Percentiles rank a stretch among this genome's conserved stretches.
phyloP scores from a whole-genome alignment of 2,888 invertebrate genomes.

The Dysmachus trigonus region DNA sequence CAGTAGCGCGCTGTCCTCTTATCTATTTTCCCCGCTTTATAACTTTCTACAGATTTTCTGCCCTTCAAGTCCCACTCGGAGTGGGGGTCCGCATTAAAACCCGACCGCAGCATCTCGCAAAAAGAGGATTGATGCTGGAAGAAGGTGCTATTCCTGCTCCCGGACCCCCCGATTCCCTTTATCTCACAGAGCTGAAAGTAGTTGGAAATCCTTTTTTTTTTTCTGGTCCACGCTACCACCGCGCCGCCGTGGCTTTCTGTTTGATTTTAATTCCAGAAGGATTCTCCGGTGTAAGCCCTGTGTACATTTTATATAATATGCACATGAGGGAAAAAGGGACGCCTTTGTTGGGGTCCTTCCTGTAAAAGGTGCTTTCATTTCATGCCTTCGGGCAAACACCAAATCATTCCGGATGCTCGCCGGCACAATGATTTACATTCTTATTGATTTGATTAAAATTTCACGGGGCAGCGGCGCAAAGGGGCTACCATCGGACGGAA shows the following conservation, averaged over 20 bases:
- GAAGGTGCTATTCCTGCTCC: neutral
- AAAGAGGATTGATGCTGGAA: neutral
- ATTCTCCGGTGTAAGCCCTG: neutral
- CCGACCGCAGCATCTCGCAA: neutral
- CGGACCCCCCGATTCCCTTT: neutral
- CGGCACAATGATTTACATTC: neutral
- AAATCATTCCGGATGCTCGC: neutral
- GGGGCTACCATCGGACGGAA: neutral
- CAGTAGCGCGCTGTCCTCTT: neutral
- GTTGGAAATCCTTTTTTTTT: neutral
- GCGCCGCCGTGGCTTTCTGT: constrained; percentile 11
- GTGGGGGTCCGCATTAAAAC: neutral
- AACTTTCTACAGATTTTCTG: constrained; percentile 6
- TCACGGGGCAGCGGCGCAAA: neutral
- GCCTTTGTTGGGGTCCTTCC: neutral
- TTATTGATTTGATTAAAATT: neutral
- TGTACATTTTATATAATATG: constrained; percentile 9
- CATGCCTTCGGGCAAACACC: neutral
- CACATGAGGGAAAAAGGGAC: constrained; percentile 1
- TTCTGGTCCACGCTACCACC: neutral
- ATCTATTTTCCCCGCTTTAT: neutral
- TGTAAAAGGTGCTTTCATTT: neutral
- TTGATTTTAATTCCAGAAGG: constrained; percentile 22
- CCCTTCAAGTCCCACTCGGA: neutral
- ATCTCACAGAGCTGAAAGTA: neutral